These are phyloP conservation scores for Furcula furcula DNA, from an alignment of 2,888 invertebrate genomes.

Conservation along the genomic window DNA sequence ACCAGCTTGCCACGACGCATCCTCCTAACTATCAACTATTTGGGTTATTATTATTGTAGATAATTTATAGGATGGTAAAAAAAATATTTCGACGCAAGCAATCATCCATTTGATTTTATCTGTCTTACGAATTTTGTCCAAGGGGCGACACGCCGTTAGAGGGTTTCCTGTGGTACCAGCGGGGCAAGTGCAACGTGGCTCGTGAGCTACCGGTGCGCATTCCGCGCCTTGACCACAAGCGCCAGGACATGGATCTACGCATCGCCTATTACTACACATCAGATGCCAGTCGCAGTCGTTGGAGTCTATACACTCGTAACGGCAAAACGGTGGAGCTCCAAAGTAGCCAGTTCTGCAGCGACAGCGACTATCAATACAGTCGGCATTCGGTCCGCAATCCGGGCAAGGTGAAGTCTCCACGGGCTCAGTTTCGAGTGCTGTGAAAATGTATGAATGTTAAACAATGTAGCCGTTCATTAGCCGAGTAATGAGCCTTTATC, in stretches of 20 bases:
- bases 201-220: constrained; percentile 86
- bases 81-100: constrained; percentile 45
- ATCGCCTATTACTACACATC: constrained; percentile 87
- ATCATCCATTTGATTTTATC: constrained; percentile 59
- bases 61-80: no score
- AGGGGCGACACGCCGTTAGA: constrained; percentile 84
- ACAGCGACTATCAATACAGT: constrained; percentile 86
- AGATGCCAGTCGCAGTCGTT: constrained; percentile 86
- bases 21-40: no score
- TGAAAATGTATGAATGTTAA: no score
- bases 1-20: constrained; percentile 41
- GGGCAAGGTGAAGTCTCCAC: constrained; percentile 80
- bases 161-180: constrained; percentile 88
- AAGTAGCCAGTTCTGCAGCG: constrained; percentile 85
- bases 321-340: constrained; percentile 88
- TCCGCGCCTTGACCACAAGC: constrained; percentile 88
- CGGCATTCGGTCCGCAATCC: constrained; percentile 89
- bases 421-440: constrained; percentile 52
- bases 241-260: constrained; percentile 88
- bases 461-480: no score
- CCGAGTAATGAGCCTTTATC: no score
- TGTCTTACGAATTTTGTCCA: constrained; percentile 74
- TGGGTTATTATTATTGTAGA: no score
- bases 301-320: constrained; percentile 87
- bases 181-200: constrained; percentile 86